Conservation (phyloP, 1,140 invertebrate genomes). For the Drosophila takahashii region DNA sequence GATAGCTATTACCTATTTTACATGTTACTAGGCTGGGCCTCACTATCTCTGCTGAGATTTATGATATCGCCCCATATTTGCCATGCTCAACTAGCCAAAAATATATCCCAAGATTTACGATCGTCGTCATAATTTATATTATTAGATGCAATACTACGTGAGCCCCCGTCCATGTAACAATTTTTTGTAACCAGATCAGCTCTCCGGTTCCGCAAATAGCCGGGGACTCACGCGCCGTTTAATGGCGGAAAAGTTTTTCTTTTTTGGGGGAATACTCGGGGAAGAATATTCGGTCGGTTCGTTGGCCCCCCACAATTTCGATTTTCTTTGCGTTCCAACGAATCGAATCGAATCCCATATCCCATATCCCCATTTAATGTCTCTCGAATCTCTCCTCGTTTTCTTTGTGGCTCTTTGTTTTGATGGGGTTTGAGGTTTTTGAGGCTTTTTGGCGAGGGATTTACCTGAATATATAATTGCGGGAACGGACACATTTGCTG, state of each 20-base stretch:
- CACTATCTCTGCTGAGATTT: constrained; percentile 11
- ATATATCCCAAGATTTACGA: constrained; percentile 37
- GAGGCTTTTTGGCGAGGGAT: constrained; percentile 38
- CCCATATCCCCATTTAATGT: constrained; percentile 15
- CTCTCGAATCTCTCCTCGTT: constrained; percentile 4
- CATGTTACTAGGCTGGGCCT: background rate
- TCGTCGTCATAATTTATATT: constrained; percentile 8
- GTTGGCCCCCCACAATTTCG: constrained; percentile 8
- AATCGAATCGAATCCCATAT: no score
- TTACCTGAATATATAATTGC: constrained; percentile 68
- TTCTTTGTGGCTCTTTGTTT: constrained; percentile 39
- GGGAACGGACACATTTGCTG: constrained; percentile 45
- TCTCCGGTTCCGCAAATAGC: constrained; percentile 1
- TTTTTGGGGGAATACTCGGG: background rate
- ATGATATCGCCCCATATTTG: constrained; percentile 3
- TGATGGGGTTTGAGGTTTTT: background rate
- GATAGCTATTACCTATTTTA: background rate
- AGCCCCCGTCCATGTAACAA: background rate
- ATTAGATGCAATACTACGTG: constrained; percentile 25
- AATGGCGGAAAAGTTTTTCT: constrained; percentile 8
- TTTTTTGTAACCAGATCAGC: constrained; percentile 1
- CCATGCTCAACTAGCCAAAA: constrained; percentile 11
- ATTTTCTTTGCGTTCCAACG: background rate
- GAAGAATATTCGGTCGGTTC: constrained; percentile 1
- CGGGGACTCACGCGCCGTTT: constrained; percentile 10